Evolutionary conservation across 2,113 vertebrate species (phyloP).

Genomic region (Bagarius yarrelli): DNA sequence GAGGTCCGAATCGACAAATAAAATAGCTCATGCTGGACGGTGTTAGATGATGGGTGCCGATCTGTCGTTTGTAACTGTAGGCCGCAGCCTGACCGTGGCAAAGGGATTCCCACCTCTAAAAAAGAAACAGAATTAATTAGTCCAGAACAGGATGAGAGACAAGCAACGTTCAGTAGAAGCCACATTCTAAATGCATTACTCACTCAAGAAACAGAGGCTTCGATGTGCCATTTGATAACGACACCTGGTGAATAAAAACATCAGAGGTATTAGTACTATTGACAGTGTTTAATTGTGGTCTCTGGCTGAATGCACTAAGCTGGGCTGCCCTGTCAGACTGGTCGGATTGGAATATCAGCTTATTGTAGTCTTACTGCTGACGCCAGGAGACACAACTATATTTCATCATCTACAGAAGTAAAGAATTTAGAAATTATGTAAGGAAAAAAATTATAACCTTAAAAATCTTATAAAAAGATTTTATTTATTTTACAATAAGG

Average conservation of each 20-base stretch:
- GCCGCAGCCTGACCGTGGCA: slow-evolving; percentile 87
- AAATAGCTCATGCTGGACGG: neutral
- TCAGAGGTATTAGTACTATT: slow-evolving; percentile 36
- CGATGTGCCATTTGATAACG: slow-evolving; percentile 79
- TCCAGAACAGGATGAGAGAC: neutral
- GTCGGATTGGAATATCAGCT: slow-evolving; percentile 61
- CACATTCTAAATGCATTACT: slow-evolving; percentile 27
- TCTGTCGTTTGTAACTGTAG: slow-evolving; percentile 92
- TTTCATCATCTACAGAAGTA: slow-evolving; percentile 29
- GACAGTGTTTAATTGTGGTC: neutral
- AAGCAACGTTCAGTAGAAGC: neutral
- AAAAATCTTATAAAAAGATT: neutral
- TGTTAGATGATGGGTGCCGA: slow-evolving; percentile 83
- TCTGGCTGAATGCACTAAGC: neutral
- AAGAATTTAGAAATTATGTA: slow-evolving; percentile 55
- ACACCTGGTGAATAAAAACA: slow-evolving; percentile 71
- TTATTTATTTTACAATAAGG: neutral
- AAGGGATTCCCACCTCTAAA: slow-evolving; percentile 93
- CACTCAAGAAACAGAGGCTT: slow-evolving; percentile 90
- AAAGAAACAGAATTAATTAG: slow-evolving; percentile 2
- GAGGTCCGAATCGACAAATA: neutral
- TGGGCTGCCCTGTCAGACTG: slow-evolving; percentile 55
- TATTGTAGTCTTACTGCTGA: slow-evolving; percentile 13
- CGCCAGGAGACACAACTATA: slow-evolving; percentile 13
- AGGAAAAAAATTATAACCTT: neutral